Conservation (phyloP, 1,140 invertebrate species). For the Ephestia elutella region DNA sequence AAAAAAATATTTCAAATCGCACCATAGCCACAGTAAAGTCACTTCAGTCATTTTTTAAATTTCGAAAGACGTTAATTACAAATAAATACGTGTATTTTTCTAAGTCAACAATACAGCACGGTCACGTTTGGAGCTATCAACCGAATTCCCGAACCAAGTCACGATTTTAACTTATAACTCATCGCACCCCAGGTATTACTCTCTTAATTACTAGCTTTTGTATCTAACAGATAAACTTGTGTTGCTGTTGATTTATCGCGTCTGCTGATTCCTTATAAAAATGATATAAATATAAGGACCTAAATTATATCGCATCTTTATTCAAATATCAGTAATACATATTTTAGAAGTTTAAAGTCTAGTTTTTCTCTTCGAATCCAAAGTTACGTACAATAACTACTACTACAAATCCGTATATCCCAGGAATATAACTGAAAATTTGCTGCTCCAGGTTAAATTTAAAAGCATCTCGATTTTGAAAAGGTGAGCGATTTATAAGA, state of each 20-base stretch:
- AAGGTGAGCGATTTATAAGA: constrained; percentile 1
- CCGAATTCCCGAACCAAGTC: constrained; percentile 26
- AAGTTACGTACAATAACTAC: neutral
- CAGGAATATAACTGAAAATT: neutral
- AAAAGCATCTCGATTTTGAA: constrained; percentile 3
- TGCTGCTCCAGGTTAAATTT: neutral
- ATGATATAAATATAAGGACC: too few relatives aligned
- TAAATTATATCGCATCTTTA: too few relatives aligned
- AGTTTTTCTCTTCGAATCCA: too few relatives aligned
- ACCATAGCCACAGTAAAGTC: too few relatives aligned
- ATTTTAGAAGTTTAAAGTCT: too few relatives aligned
- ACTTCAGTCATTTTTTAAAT: too few relatives aligned
- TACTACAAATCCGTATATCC: neutral
- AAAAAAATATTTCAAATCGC: too few relatives aligned
- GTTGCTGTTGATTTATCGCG: neutral
- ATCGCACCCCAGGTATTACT: constrained; percentile 32
- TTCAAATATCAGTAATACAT: too few relatives aligned
- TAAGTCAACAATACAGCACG: constrained; percentile 10
- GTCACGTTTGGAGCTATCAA: constrained; percentile 32
- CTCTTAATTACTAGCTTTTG: constrained; percentile 37
- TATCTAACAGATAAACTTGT: constrained; percentile 11
- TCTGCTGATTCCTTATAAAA: too few relatives aligned
- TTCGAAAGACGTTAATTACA: too few relatives aligned
- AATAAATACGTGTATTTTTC: constrained; percentile 1
- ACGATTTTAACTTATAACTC: constrained; percentile 40